Conservation (phyloP, 2,113 vertebrate species). For the Emydocephalus ijimae region DNA sequence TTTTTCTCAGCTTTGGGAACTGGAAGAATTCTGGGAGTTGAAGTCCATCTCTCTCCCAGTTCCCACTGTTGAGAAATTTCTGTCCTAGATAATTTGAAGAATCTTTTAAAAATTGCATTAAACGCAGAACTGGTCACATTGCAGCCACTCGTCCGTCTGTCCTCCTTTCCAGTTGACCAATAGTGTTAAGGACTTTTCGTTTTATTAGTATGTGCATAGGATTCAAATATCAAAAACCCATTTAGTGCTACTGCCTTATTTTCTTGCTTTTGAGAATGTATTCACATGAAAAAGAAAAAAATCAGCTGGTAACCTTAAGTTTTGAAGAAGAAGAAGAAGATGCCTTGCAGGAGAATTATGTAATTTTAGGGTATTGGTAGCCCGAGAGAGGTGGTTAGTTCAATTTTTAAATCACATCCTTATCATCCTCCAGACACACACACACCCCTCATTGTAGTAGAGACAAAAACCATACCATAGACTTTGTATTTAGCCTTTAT, state of each 20-base stretch:
- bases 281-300: conserved; percentile 60
- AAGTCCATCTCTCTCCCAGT: background rate
- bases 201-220: conserved; percentile 64
- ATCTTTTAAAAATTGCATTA: conserved; percentile 57
- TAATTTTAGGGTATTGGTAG: conserved; percentile 64
- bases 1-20: background rate
- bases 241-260: conserved; percentile 73
- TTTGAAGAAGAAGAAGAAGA: conserved; percentile 48
- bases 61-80: background rate
- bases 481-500: conserved; percentile 82
- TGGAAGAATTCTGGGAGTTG: background rate
- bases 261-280: conserved; percentile 79
- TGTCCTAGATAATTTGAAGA: conserved; percentile 11
- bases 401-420: conserved; percentile 62
- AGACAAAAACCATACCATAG: conserved; percentile 70
- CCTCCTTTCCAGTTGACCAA: conserved; percentile 66
- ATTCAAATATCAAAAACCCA: conserved; percentile 65
- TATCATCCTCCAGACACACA: conserved; percentile 50
- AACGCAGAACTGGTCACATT: conserved; percentile 59
- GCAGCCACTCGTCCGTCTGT: conserved; percentile 67
- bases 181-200: conserved; percentile 69
- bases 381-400: conserved; percentile 68
- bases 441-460: conserved; percentile 62
- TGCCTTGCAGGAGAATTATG: conserved; percentile 67
- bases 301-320: conserved; percentile 67